Percentiles rank a stretch among this genome's conserved stretches.
phyloP scores from a whole-genome alignment of 2,888 invertebrate genomes.

The Pedicia rivosa region DNA sequence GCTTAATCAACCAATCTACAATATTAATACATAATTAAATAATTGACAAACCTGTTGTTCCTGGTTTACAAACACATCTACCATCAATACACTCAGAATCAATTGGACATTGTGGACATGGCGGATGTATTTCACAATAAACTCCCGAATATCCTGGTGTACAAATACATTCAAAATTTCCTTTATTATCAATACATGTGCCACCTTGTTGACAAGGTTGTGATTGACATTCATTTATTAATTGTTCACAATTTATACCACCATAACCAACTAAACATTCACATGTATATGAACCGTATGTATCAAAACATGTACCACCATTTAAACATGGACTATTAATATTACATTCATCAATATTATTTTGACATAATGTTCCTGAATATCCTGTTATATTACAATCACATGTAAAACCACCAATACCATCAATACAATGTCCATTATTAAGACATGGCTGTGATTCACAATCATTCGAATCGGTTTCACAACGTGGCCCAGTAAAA shows the following conservation, averaged over 20 bases:
- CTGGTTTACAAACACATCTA: constrained; percentile 30
- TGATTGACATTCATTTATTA: constrained; percentile 39
- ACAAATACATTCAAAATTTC: constrained; percentile 53
- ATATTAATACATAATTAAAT: background rate
- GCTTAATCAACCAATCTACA: too few relatives aligned
- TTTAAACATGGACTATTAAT: constrained; percentile 51
- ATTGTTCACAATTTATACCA: constrained; percentile 60
- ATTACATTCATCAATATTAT: constrained; percentile 65
- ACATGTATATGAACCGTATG: constrained; percentile 62
- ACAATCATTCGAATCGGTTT: constrained; percentile 64
- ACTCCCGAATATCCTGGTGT: constrained; percentile 39
- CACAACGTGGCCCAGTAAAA: constrained; percentile 29
- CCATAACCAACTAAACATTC: constrained; percentile 64
- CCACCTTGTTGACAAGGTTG: constrained; percentile 63
- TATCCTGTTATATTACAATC: constrained; percentile 64
- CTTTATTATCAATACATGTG: constrained; percentile 40
- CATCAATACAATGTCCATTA: constrained; percentile 57
- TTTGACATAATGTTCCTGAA: constrained; percentile 52
- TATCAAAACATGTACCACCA: constrained; percentile 64
- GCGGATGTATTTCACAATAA: constrained; percentile 27
- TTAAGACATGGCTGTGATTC: constrained; percentile 47
- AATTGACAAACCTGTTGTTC: constrained; percentile 22
- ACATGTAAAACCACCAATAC: constrained; percentile 58
- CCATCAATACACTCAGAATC: constrained; percentile 49
- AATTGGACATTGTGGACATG: constrained; percentile 39